Conservation (phyloP, 1,140 invertebrate genomes). For the Megathymus violae region DNA sequence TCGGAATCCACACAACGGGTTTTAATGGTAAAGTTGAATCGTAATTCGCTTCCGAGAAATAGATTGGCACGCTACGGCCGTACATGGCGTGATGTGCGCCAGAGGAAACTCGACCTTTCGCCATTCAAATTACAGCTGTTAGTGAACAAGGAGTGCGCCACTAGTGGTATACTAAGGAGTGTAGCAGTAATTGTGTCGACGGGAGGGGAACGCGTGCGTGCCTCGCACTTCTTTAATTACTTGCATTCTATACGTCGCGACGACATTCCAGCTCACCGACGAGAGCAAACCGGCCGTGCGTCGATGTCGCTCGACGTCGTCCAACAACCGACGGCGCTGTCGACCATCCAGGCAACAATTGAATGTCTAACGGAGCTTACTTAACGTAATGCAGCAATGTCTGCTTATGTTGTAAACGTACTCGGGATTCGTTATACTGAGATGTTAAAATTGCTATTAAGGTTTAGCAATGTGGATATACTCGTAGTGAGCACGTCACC, state of each 20-base stretch:
- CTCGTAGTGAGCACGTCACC: too few relatives aligned
- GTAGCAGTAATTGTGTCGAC: neutral
- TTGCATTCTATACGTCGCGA: slow-evolving; percentile 21
- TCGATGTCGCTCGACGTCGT: slow-evolving; percentile 6
- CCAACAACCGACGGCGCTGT: slow-evolving; percentile 14
- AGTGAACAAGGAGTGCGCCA: neutral
- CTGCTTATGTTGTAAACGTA: too few relatives aligned
- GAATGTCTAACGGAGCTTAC: neutral
- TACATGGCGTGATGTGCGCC: slow-evolving; percentile 5
- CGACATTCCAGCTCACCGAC: slow-evolving; percentile 20
- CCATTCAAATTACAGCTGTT: neutral
- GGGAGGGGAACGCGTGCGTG: neutral
- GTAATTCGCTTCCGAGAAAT: slow-evolving; percentile 33
- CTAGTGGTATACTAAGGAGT: too few relatives aligned
- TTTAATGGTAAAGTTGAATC: slow-evolving; percentile 34
- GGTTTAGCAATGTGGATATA: too few relatives aligned
- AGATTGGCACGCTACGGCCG: slow-evolving; percentile 19
- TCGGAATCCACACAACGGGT: slow-evolving; percentile 24
- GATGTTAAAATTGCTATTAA: too few relatives aligned
- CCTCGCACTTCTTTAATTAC: slow-evolving; percentile 25
- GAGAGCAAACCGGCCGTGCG: neutral
- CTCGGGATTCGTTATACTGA: too few relatives aligned
- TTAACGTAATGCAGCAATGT: too few relatives aligned
- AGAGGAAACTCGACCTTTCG: slow-evolving; percentile 12
- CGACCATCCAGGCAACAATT: slow-evolving; percentile 9